Evolutionary conservation across 2,888 invertebrate genomes (phyloP), one percentile per base, ranked within the genome.

Genomic region (Drosophila meridiana): DNA sequence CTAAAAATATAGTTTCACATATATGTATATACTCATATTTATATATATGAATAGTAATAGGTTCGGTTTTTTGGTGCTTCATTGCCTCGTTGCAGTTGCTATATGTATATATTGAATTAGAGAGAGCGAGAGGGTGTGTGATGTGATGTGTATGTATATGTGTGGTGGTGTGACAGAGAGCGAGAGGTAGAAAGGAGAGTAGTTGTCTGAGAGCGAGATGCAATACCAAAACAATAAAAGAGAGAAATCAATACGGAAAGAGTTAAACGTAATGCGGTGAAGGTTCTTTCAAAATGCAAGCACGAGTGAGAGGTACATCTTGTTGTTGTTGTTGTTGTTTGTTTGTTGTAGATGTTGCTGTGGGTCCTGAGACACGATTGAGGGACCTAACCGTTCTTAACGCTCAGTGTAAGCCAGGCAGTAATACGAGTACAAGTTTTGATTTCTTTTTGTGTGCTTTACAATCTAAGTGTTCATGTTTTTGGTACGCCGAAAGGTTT

Each of bases 341-440:
- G 52, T 42, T 60, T 67, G 43, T 62, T 63, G 48, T 62, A 48
- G 62, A 66, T 50, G 43, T 74, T 59, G 55, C 59, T 76, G 75
- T 75, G 77, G 50, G 13, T 65, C 56, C 57, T 63, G 64, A 79
- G 65, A 76, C 76, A 78, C 68, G 65, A 65, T 76, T 65, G 70
- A 72, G 76, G 78, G 45, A 34, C 81, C 76, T 90, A 76, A 71
- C 69, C 53, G 58, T 71, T 68, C 58, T 71, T 64, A 70, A 80
- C 75, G 70, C 76, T 82, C 63, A 71, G 74, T 82, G 70, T 71
- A 88, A 82, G 89, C 87, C 87, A 88, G 90, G 87, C 89, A 83
- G 63, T 68, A 66, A 61, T 81, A 83, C 78, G 59, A 83, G 45
- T 80, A 61, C 43, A 58, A 74, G 38, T 73, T 40, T 47, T 74